Evolutionary conservation across 2,888 invertebrate genomes (phyloP).

Genomic region (Trachelus troglodyta): DNA sequence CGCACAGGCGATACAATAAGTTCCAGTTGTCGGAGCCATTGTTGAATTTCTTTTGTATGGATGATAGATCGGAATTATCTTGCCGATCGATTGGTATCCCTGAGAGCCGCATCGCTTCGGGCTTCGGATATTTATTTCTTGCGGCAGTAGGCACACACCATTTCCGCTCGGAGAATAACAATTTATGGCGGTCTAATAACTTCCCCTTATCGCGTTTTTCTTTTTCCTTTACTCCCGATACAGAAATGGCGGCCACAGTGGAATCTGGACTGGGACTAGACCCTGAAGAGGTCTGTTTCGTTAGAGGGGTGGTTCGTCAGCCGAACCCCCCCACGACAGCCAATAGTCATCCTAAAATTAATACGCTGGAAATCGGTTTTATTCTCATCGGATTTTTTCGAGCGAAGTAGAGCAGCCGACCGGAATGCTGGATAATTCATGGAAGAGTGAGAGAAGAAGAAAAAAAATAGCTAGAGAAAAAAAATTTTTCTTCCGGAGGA

Average conservation of each 20-base stretch:
- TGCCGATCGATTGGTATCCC: slow-evolving; percentile 11
- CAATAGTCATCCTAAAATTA: too few relatives aligned
- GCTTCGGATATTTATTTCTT: slow-evolving; percentile 34
- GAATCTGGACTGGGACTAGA: too few relatives aligned
- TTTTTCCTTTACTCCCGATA: slow-evolving; percentile 19
- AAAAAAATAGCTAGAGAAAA: slow-evolving; percentile 32
- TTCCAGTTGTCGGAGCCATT: slow-evolving; percentile 5
- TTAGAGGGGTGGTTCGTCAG: too few relatives aligned
- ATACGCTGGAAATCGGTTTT: too few relatives aligned
- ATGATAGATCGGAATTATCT: slow-evolving; percentile 19
- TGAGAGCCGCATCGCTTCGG: slow-evolving; percentile 6
- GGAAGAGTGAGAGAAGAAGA: slow-evolving; percentile 29
- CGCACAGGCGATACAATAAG: background rate
- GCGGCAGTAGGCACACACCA: slow-evolving; percentile 24
- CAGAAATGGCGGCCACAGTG: too few relatives aligned
- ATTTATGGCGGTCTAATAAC: slow-evolving; percentile 40
- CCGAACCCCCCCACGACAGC: too few relatives aligned
- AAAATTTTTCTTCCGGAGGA: too few relatives aligned
- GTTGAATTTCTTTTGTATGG: slow-evolving; percentile 10
- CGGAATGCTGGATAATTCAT: slow-evolving; percentile 22
- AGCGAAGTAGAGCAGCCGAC: slow-evolving; percentile 4
- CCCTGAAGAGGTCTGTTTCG: too few relatives aligned
- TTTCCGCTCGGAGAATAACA: slow-evolving; percentile 35
- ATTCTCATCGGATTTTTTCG: too few relatives aligned
- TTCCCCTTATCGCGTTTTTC: slow-evolving; percentile 32